Conservation (phyloP, 35 echinoderm and acorn worm genomes). For the Ophioderma brevispina region DNA sequence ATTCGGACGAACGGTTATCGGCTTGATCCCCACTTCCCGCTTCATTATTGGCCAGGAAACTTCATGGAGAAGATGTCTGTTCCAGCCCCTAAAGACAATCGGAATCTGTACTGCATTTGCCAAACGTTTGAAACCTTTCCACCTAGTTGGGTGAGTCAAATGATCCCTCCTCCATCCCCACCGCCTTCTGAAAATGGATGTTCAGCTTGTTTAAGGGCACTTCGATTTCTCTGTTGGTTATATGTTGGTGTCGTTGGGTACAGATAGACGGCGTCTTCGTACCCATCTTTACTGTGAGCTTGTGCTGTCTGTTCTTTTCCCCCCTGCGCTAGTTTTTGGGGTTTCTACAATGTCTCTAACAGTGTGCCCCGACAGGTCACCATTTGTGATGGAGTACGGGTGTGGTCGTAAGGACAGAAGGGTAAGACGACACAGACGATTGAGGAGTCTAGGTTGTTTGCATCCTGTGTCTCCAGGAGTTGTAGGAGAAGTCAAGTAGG, state of each 20-base stretch:
- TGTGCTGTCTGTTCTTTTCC: conserved; percentile 68
- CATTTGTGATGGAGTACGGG: conserved; percentile 38
- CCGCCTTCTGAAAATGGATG: conserved; percentile 22
- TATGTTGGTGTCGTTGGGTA: conserved; percentile 54
- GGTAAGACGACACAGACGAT: not conserved
- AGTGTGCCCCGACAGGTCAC: conserved; percentile 51
- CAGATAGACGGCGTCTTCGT: conserved; percentile 28
- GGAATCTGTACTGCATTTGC: not conserved
- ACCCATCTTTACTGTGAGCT: conserved; percentile 64
- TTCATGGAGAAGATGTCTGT: conserved; percentile 43
- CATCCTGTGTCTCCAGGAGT: not conserved
- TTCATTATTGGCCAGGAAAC: conserved; percentile 35
- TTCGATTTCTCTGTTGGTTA: conserved; percentile 2
- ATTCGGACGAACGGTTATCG: not conserved
- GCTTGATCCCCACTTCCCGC: conserved; percentile 3
- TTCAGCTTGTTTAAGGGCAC: conserved; percentile 49
- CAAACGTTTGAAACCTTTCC: not conserved
- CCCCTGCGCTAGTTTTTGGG: conserved; percentile 36
- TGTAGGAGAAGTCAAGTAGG: not conserved
- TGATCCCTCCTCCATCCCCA: not conserved
- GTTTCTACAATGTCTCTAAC: conserved; percentile 45
- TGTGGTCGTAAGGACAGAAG: conserved; percentile 25
- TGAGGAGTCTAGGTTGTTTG: not conserved
- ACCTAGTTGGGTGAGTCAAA: not conserved
- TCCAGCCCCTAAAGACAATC: conserved; percentile 25